Percentiles rank a stretch among this genome's conserved stretches.
phyloP scores from a whole-genome alignment of 64 coral and sea anemone genomes.

The Pocillopora verrucosa region DNA sequence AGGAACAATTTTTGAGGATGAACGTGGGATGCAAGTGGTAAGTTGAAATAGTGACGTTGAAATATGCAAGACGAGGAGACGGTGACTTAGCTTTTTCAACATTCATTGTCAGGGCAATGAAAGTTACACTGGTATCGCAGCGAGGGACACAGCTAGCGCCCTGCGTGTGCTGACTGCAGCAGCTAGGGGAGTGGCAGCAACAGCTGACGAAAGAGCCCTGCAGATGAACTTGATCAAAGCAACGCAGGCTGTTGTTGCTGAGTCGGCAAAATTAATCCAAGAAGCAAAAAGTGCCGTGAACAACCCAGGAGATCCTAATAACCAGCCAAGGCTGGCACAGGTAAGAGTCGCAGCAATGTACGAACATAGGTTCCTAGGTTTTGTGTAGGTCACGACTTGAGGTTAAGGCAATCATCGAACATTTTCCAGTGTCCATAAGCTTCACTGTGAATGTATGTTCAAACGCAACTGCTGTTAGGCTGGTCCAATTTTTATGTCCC shows the following conservation, averaged over 20 bases:
- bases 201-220: constrained; percentile 69
- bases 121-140: constrained; percentile 92
- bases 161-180: constrained; percentile 84
- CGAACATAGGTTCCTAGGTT: no score
- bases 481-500: no score
- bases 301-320: constrained; percentile 86
- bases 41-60: no score
- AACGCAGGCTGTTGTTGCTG: constrained; percentile 82
- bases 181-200: constrained; percentile 89
- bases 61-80: no score
- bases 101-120: constrained; percentile 80
- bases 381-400: no score
- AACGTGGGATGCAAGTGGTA: neutral
- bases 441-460: no score
- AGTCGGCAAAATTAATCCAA: constrained; percentile 83
- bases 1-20: neutral
- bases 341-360: neutral
- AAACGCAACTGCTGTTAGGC: no score
- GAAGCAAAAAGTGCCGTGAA: constrained; percentile 93
- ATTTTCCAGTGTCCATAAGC: no score
- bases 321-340: constrained; percentile 86
- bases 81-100: neutral
- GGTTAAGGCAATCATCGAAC: no score
- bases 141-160: constrained; percentile 93
- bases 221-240: constrained; percentile 91